Base-by-base conservation (phyloP, 2,113 vertebrate species). In the Nibea coibor region DNA sequence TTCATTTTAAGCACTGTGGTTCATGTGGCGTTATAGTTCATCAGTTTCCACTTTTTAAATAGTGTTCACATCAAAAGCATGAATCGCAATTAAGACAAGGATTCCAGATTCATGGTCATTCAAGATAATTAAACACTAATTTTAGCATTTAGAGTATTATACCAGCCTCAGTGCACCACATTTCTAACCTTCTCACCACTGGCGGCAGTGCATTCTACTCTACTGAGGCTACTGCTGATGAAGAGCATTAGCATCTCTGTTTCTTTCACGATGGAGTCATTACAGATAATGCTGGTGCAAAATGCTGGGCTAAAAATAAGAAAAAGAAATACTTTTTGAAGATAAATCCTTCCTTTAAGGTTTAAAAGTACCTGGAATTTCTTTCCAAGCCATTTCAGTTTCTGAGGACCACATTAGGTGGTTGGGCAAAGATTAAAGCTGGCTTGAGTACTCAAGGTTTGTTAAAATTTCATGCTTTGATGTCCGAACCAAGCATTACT, bases 401-500 rank as follows among this genome's bases (percentile, higher is more conserved):
- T 57, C n/a, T 42, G 43, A 65, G 35, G 72, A 50, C 50, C 73
- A 81, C 69, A 61, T 47, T n/a, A 5, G 59, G 47, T 45, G 77
- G 56, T 59, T 69, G 71, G 63, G 51, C 50, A 54, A 61, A 64
- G 82, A 75, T 75, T 53, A 85, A 70, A 42, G 47, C 65, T 9
- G 58, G 31, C 57, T 56, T 24, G 19, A 79, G 28, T 66, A 54
- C 51, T 85, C 50, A 42, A 67, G 65, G 31, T 84, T 88, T 75
- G 64, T 71, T 84, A 48, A 82, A 83, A 71, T 78, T 28, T 84
- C 28, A 61, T 17, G 47, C 56, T 87, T 84, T 79, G 69, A 88
- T 79, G 72, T 78, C 31, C 28, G 43, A 81, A 68, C 72, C 72
- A 77, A 66, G 62, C 31, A 22, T 70, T 53, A 48, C 68, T 80